These are phyloP conservation scores for Lepidotrigona ventralis DNA, from an alignment of 1,140 invertebrate genomes.

Conservation along the genomic window DNA sequence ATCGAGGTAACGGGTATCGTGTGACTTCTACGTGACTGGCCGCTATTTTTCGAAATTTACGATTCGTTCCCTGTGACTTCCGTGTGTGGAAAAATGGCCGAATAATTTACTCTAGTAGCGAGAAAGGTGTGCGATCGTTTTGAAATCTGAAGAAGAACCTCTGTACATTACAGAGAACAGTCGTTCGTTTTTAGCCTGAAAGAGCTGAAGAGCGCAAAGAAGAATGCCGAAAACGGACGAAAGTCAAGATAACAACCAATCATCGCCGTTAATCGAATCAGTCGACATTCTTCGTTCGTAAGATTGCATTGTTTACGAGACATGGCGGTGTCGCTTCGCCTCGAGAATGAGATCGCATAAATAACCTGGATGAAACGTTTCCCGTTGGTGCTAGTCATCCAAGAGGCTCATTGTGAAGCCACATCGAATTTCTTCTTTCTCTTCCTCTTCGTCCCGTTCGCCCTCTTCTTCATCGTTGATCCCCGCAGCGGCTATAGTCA, in stretches of 20 bases:
- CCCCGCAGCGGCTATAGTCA: conserved; percentile 12
- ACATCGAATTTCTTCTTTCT: conserved; percentile 25
- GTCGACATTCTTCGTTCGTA: conserved; percentile 49
- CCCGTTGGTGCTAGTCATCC: conserved; percentile 58
- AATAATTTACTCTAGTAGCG: background rate
- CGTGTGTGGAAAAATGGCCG: background rate
- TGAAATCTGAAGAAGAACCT: too few relatives aligned
- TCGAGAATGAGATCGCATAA: conserved; percentile 63
- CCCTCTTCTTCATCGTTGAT: conserved; percentile 13
- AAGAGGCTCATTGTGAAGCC: conserved; percentile 36
- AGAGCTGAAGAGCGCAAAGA: background rate
- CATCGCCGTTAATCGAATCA: conserved; percentile 62
- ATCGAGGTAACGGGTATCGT: conserved; percentile 46
- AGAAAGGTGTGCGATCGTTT: background rate
- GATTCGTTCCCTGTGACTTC: background rate
- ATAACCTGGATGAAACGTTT: conserved; percentile 50
- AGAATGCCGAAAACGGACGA: conserved; percentile 56
- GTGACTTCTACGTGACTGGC: conserved; percentile 28
- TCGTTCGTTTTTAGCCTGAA: background rate
- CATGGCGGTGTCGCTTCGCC: conserved; percentile 55
- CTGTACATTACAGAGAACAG: background rate
- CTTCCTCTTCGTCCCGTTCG: conserved; percentile 18
- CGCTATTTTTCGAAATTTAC: conserved; percentile 28
- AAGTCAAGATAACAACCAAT: conserved; percentile 66
- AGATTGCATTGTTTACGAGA: conserved; percentile 63